These are phyloP conservation scores for Nerophis lumbriciformis DNA, from an alignment of 2,113 vertebrate genomes.

Conservation along the genomic window DNA sequence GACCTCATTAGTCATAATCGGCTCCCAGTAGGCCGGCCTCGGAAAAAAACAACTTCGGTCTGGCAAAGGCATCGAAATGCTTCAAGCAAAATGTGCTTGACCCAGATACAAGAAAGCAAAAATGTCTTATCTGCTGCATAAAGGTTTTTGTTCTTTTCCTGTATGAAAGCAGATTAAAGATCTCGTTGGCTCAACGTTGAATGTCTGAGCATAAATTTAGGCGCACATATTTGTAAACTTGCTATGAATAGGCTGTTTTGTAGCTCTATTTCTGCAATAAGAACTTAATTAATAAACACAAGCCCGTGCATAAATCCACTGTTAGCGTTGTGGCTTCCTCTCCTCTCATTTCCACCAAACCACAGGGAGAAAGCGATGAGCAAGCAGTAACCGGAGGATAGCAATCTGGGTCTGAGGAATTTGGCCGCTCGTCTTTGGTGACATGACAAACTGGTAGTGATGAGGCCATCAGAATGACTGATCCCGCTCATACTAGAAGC, in stretches of 20 bases:
- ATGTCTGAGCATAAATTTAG: conserved; percentile 40
- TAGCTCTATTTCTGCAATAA: neutral
- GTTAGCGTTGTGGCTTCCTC: neutral
- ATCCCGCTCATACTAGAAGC: conserved; percentile 46
- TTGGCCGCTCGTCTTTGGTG: conserved; percentile 24
- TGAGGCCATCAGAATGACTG: conserved; percentile 43
- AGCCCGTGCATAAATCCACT: neutral
- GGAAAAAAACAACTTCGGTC: conserved; percentile 43
- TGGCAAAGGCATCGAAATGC: neutral
- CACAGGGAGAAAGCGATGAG: conserved; percentile 19
- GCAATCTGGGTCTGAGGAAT: conserved; percentile 46
- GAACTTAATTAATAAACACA: conserved; percentile 9
- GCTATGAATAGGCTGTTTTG: conserved; percentile 4
- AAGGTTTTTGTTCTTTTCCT: conserved; percentile 40
- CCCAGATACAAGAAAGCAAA: conserved; percentile 30
- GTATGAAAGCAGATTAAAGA: conserved; percentile 37
- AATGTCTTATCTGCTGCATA: conserved; percentile 63
- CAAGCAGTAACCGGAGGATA: conserved; percentile 40
- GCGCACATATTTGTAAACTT: conserved; percentile 33
- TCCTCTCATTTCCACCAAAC: conserved; percentile 11
- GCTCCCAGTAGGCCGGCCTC: conserved; percentile 58
- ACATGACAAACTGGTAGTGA: conserved; percentile 33
- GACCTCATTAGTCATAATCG: conserved; percentile 72
- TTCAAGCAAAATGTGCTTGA: conserved; percentile 25
- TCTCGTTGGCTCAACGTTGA: conserved; percentile 15